Evolutionary conservation across 2,797 vertebrate species (phyloP).

Genomic region (Lophura swinhoii): DNA sequence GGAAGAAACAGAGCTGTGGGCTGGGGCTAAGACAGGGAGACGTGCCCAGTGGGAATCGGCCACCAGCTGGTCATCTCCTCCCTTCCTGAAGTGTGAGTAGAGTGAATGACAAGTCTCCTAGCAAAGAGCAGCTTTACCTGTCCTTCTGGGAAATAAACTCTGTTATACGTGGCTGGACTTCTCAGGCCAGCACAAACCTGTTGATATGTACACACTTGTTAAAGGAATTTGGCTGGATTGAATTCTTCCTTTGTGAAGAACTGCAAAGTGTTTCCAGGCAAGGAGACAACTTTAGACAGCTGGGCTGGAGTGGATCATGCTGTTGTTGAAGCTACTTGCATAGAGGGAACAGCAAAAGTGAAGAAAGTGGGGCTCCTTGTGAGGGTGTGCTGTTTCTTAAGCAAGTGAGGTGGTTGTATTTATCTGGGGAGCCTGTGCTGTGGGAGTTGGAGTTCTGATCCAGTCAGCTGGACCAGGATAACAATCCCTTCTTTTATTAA

Average conservation of each 20-base stretch:
- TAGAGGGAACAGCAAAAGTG: background rate
- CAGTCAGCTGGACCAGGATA: background rate
- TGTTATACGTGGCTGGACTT: background rate
- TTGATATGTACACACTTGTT: accelerated
- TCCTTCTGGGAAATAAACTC: background rate
- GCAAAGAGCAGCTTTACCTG: background rate
- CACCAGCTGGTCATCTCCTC: background rate
- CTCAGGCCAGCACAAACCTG: background rate
- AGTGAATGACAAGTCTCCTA: accelerated
- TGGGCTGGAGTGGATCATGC: background rate
- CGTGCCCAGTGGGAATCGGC: too few species aligned
- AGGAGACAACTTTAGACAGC: background rate
- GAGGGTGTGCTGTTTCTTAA: background rate
- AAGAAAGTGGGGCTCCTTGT: background rate
- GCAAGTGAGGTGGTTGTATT: background rate
- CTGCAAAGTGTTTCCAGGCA: background rate
- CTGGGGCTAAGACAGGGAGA: background rate
- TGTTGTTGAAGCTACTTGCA: background rate
- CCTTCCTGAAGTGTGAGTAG: background rate
- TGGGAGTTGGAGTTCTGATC: background rate
- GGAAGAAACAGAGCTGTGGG: background rate
- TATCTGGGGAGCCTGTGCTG: background rate
- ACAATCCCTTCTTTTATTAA: background rate
- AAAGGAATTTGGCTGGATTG: background rate
- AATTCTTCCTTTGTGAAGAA: background rate